Evolutionary conservation across 2,888 invertebrate genomes (phyloP), one percentile per base, ranked within the genome.

Genomic region (Leptinotarsa juncta): DNA sequence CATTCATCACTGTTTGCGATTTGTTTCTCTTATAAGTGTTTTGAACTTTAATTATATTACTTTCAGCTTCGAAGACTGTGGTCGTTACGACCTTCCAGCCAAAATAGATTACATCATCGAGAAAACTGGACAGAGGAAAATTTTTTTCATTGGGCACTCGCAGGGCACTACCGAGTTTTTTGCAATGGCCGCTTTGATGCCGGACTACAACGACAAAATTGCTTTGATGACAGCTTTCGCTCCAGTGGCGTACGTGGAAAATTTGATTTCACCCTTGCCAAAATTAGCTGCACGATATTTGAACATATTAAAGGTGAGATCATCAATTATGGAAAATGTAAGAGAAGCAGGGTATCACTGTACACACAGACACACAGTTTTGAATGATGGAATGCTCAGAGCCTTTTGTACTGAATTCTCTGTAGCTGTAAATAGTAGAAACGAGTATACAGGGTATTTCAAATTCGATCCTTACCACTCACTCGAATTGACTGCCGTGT

Each of bases 131-230:
- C 88, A 90, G 32, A 78, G 90, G 1, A 73, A 72, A 49, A 88
- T 92, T 67, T 93, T 93, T 81, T 96, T 95, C 84, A 88, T 95
- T 0, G 96, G 96, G 0, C 95, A 96, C 84, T 96, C 95, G 0
- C 92, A 92, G 85, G 96, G 95, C 3, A 92, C 93, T 0, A 92
- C 93, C 0, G 82, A 89, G 2, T 93, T 93, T 84, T 94, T 91
- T 83, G 92, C 93, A 0, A 90, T 93, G 91, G 89, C 89, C 18
- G 90, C 92, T 1, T 88, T 91, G 72, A 87, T 88, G 18, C 92
- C 93, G 0, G 90, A 91, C 62, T 93, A 93, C 80, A 93, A 93
- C 83, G 83, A 88, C 0, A 94, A 93, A 85, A 90, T 94, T 4
- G 88, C 65, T 7, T 48, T 74, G 7, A 74, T 79, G 75, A 23